These are phyloP conservation scores for Pao palembangensis DNA, from an alignment of 2,113 vertebrate genomes.

Conservation along the genomic window DNA sequence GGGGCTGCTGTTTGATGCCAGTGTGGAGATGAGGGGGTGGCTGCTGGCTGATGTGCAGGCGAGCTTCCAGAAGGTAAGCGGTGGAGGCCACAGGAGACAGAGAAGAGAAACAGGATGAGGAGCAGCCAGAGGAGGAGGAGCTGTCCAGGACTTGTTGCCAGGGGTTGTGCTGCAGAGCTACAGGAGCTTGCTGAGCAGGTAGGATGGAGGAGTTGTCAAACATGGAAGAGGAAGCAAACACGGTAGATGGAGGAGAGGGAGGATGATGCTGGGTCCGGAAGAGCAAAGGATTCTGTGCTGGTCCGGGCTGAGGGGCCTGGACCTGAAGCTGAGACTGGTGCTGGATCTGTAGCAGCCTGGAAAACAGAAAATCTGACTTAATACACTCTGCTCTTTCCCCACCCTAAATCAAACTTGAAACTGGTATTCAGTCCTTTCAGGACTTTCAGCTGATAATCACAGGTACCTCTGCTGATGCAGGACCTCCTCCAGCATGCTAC, in stretches of 20 bases:
- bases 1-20: conserved; percentile 59
- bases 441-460: neutral
- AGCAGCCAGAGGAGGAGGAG: conserved; percentile 41
- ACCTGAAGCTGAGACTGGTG: conserved; percentile 76
- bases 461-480: conserved; percentile 87
- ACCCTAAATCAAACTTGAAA: neutral
- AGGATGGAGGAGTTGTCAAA: conserved; percentile 65
- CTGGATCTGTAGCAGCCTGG: conserved; percentile 91
- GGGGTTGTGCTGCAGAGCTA: conserved; percentile 59
- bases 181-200: conserved; percentile 68
- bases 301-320: conserved; percentile 52
- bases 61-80: conserved; percentile 84
- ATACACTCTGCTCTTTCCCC: neutral
- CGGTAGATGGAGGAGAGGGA: conserved; percentile 55
- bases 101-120: conserved; percentile 68
- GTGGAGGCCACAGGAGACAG: conserved; percentile 83
- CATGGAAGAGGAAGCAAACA: conserved; percentile 63
- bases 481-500: conserved; percentile 86
- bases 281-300: conserved; percentile 70
- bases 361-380: conserved; percentile 42
- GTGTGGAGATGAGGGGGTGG: conserved; percentile 40
- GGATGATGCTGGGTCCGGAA: conserved; percentile 62
- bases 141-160: conserved; percentile 60
- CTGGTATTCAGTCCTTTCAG: neutral
- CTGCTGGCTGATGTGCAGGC: conserved; percentile 81